These are phyloP conservation scores for Phymastichus coffea DNA, from an alignment of 1,140 invertebrate genomes.

Conservation along the genomic window DNA sequence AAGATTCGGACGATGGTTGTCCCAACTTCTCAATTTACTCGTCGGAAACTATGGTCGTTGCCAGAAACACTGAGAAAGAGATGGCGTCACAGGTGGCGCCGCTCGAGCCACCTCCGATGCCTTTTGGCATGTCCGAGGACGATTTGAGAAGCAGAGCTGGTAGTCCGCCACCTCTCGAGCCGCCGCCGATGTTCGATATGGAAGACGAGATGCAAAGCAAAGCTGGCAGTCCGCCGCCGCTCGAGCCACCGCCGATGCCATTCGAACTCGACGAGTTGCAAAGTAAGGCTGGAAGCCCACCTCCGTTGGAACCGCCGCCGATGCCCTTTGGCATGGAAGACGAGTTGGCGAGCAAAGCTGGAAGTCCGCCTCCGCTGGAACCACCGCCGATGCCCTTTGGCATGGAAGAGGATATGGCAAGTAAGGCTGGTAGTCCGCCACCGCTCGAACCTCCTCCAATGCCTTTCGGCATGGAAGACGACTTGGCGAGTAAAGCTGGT, in stretches of 20 bases:
- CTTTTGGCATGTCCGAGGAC: conserved; percentile 40
- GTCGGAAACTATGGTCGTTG: conserved; percentile 73
- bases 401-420: neutral
- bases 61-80: conserved; percentile 59
- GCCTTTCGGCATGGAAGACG: conserved; percentile 41
- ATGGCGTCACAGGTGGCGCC: conserved; percentile 50
- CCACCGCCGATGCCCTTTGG: neutral
- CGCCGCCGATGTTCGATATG: neutral
- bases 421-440: neutral
- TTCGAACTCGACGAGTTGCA: neutral
- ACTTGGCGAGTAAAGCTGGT: conserved; percentile 17
- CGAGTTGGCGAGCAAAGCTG: no score
- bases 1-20: conserved; percentile 70
- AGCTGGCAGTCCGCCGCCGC: neutral
- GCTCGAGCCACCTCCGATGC: conserved; percentile 29
- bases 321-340: neutral
- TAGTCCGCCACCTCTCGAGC: conserved; percentile 1
- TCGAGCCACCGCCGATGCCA: conserved; percentile 1
- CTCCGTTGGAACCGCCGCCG: conserved; percentile 7
- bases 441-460: conserved; percentile 26
- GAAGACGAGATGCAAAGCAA: no score
- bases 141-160: conserved; percentile 22
- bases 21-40: conserved; percentile 84
- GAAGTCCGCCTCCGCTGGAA: neutral
- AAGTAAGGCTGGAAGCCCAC: neutral